Evolutionary conservation across 1,140 invertebrate species (phyloP).

Genomic region (Drosophila subobscura): DNA sequence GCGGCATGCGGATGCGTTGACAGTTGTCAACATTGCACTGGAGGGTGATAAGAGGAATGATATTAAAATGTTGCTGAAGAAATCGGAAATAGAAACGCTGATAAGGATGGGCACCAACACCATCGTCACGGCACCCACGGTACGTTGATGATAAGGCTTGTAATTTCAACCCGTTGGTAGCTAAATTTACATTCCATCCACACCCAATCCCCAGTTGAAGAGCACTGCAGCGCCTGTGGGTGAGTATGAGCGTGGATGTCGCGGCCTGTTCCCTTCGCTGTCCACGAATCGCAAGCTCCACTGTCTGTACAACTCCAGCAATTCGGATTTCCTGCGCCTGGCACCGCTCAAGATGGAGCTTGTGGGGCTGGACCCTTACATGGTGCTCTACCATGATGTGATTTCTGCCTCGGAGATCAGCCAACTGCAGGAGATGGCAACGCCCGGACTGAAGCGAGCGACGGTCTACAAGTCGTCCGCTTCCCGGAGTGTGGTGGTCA

Average conservation of each 20-base stretch:
- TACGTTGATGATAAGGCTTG: slow-evolving; percentile 33
- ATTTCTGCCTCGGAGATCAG: slow-evolving; percentile 94
- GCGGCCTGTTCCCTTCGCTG: slow-evolving; percentile 88
- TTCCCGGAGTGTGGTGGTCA: slow-evolving; percentile 93
- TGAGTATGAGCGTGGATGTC: slow-evolving; percentile 93
- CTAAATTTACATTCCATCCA: neutral
- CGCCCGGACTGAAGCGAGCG: slow-evolving; percentile 94
- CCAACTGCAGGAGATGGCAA: slow-evolving; percentile 92
- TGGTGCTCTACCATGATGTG: slow-evolving; percentile 95
- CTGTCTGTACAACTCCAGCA: slow-evolving; percentile 91
- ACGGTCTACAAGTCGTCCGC: slow-evolving; percentile 89
- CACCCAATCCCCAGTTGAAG: too few relatives aligned
- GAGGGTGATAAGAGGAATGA: slow-evolving; percentile 33
- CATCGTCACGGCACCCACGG: neutral
- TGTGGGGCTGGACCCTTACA: slow-evolving; percentile 91
- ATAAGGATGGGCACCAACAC: slow-evolving; percentile 84
- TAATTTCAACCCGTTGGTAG: neutral
- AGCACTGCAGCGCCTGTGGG: slow-evolving; percentile 46
- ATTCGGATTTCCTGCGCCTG: slow-evolving; percentile 90
- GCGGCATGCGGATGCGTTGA: slow-evolving; percentile 55
- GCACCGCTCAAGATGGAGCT: slow-evolving; percentile 96
- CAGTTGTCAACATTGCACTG: slow-evolving; percentile 56
- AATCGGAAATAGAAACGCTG: slow-evolving; percentile 86
- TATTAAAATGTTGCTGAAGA: slow-evolving; percentile 86
- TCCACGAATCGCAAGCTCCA: slow-evolving; percentile 84